These are phyloP conservation scores for Ennomos quercinarius DNA, from an alignment of 2,888 invertebrate species.

Conservation along the genomic window DNA sequence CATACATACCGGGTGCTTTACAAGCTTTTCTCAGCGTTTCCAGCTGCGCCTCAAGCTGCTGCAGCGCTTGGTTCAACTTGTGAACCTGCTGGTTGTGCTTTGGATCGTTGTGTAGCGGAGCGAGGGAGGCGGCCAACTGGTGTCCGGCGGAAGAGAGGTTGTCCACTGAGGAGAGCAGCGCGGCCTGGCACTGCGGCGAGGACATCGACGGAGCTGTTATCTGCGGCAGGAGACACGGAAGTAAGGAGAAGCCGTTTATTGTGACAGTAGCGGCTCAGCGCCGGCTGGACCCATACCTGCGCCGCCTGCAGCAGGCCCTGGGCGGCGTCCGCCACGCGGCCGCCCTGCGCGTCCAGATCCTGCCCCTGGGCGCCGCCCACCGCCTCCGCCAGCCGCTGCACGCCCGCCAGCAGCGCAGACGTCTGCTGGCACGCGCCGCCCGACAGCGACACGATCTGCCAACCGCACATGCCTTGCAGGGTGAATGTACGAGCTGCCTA, in stretches of 20 bases:
- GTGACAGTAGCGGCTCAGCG: too few species aligned
- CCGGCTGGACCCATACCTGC: constrained; percentile 45
- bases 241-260: too few species aligned
- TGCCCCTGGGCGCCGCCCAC: constrained; percentile 43
- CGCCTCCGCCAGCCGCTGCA: constrained; percentile 46
- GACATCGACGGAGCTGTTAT: constrained; percentile 52
- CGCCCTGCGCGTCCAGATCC: constrained; percentile 43
- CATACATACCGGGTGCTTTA: background rate
- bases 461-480: too few species aligned
- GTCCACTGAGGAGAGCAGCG: constrained; percentile 46
- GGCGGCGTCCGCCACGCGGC: constrained; percentile 49
- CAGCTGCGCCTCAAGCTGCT: constrained; percentile 38
- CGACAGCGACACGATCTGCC: constrained; percentile 50
- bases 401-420: constrained; percentile 46
- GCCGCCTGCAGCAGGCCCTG: constrained; percentile 51
- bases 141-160: constrained; percentile 39
- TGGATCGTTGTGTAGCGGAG: constrained; percentile 27
- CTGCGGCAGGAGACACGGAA: constrained; percentile 33
- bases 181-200: constrained; percentile 47
- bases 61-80: constrained; percentile 35
- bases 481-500: too few species aligned
- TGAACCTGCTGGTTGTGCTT: constrained; percentile 27
- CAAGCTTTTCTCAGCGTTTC: constrained; percentile 21
- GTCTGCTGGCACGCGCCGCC: constrained; percentile 49
- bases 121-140: constrained; percentile 34